Evolutionary conservation across 2,113 vertebrate genomes (phyloP).

Genomic region (Naja naja): DNA sequence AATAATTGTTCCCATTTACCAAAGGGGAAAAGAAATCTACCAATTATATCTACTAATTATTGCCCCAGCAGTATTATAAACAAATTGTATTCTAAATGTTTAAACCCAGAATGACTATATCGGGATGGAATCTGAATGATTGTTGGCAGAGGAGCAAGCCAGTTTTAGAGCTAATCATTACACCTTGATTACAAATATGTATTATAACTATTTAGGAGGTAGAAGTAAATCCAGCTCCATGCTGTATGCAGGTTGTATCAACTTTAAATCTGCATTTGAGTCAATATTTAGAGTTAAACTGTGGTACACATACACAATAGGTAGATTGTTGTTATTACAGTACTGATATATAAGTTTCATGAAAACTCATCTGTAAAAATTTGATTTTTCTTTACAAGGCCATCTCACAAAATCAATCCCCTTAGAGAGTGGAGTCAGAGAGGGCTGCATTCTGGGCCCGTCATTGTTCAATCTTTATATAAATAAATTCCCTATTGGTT

Average conservation of each 20-base stretch:
- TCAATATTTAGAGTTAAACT: background rate
- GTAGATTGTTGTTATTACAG: background rate
- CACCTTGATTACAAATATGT: background rate
- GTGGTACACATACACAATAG: background rate
- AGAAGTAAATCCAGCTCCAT: background rate
- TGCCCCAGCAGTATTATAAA: background rate
- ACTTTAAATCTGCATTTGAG: background rate
- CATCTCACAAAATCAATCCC: background rate
- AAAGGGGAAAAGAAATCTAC: background rate
- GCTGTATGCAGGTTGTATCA: background rate
- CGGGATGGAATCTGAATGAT: background rate
- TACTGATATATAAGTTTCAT: background rate
- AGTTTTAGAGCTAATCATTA: background rate
- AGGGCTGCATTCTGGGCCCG: background rate
- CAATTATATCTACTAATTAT: background rate
- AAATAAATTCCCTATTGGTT: background rate
- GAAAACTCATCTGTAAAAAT: background rate
- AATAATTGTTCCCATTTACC: background rate
- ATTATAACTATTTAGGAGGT: background rate
- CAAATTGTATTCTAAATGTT: background rate
- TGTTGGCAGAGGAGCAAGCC: background rate
- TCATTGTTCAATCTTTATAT: background rate
- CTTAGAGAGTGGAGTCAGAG: background rate
- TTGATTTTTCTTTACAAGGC: background rate
- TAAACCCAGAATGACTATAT: background rate